phyloP scores from a whole-genome alignment of 2,113 vertebrate genomes.

The Myxocyprinus asiaticus region DNA sequence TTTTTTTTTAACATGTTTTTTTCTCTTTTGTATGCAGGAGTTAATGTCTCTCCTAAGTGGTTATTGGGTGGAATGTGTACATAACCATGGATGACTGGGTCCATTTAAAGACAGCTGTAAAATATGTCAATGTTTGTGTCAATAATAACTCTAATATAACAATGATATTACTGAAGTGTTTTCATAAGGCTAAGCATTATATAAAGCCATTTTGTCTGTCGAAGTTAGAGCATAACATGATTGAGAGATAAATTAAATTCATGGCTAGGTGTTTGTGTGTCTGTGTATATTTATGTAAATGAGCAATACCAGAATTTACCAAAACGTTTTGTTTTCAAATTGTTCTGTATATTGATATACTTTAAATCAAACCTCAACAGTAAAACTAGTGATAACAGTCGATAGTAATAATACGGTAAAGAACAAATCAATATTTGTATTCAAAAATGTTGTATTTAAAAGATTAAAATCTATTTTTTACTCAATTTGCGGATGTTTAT shows the following conservation, averaged over 20 bases:
- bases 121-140: slow-evolving; percentile 61
- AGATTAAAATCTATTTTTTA: slow-evolving; percentile 86
- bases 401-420: slow-evolving; percentile 71
- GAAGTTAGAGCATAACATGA: slow-evolving; percentile 56
- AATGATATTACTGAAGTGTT: slow-evolving; percentile 53
- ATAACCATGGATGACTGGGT: slow-evolving; percentile 58
- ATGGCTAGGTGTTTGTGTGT: slow-evolving; percentile 73
- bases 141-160: slow-evolving; percentile 39
- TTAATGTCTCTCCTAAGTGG: slow-evolving; percentile 36
- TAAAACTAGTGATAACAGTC: slow-evolving; percentile 67
- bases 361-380: slow-evolving; percentile 78
- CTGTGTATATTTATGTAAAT: slow-evolving; percentile 78
- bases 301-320: slow-evolving; percentile 83
- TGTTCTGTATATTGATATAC: slow-evolving; percentile 77
- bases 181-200: slow-evolving; percentile 55
- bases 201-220: slow-evolving; percentile 57
- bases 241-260: slow-evolving; percentile 62
- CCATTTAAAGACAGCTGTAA: slow-evolving; percentile 55
- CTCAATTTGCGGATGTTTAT: slow-evolving; percentile 80
- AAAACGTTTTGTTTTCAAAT: slow-evolving; percentile 72
- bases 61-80: slow-evolving; percentile 50
- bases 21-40: slow-evolving; percentile 40
- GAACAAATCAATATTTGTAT: slow-evolving; percentile 82
- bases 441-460: slow-evolving; percentile 82
- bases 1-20: no score